Evolutionary conservation across 1,140 invertebrate species (phyloP).

Genomic region (Bombus polaris): DNA sequence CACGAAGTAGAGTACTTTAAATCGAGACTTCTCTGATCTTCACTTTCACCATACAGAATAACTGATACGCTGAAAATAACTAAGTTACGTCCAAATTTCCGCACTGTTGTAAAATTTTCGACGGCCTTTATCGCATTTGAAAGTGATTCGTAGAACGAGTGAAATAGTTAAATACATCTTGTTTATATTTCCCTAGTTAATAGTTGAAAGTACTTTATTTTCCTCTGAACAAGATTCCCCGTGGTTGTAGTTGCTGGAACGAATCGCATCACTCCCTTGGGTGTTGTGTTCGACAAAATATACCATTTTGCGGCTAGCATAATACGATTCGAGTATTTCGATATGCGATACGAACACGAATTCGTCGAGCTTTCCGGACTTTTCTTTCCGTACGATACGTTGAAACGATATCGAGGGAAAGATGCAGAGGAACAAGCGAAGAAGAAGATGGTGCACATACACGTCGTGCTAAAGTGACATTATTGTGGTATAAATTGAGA

Average conservation of each 20-base stretch:
- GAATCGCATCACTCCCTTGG: slow-evolving; percentile 58
- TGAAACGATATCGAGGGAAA: neutral
- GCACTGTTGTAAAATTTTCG: neutral
- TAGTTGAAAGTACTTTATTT: slow-evolving; percentile 39
- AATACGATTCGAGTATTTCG: slow-evolving; percentile 41
- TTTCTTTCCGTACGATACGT: neutral
- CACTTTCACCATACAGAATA: neutral
- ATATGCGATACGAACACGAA: slow-evolving; percentile 50
- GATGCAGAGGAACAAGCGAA: slow-evolving; percentile 19
- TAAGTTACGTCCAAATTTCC: neutral
- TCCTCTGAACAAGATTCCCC: slow-evolving; percentile 46
- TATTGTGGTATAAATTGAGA: slow-evolving; percentile 82
- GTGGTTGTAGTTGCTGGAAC: slow-evolving; percentile 49
- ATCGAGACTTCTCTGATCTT: slow-evolving; percentile 26
- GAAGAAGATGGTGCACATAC: slow-evolving; percentile 39
- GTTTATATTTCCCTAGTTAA: slow-evolving; percentile 60
- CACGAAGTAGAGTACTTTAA: slow-evolving; percentile 41
- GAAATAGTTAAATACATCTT: neutral
- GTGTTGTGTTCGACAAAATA: slow-evolving; percentile 61
- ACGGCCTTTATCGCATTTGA: neutral
- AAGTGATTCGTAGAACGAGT: neutral
- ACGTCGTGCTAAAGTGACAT: slow-evolving; percentile 76
- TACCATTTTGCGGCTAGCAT: slow-evolving; percentile 46
- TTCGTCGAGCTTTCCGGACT: slow-evolving; percentile 33
- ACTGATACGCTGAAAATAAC: neutral